Conservation (phyloP, 1,140 invertebrate species). For the Bombyx mori region DNA sequence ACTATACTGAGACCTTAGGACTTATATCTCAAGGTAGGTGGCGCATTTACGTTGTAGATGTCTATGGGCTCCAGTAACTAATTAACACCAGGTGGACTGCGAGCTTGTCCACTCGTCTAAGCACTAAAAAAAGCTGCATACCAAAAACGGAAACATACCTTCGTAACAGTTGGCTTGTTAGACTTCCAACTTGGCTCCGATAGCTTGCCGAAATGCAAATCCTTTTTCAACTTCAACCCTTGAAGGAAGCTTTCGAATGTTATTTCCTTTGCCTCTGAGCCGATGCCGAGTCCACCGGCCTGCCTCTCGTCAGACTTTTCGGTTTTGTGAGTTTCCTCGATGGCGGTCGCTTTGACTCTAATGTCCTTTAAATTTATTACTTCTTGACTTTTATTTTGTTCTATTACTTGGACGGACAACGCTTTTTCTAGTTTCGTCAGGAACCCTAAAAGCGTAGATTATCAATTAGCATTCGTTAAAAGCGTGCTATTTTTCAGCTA, state of each 20-base stretch:
- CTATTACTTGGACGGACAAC: constrained; percentile 8
- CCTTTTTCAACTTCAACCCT: constrained; percentile 55
- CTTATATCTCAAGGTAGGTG: too few species aligned
- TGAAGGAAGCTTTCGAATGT: constrained; percentile 50
- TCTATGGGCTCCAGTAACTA: too few species aligned
- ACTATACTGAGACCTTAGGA: too few species aligned
- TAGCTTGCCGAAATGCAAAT: constrained; percentile 57
- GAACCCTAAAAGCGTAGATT: constrained; percentile 30
- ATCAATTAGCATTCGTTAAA: too few species aligned
- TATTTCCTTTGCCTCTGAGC: constrained; percentile 47
- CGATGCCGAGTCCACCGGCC: constrained; percentile 24
- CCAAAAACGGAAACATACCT: constrained; percentile 27
- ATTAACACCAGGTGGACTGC: too few species aligned
- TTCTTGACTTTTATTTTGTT: constrained; percentile 12
- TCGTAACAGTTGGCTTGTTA: constrained; percentile 50
- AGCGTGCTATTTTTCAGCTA: too few species aligned
- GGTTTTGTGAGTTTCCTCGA: constrained; percentile 20
- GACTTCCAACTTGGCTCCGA: constrained; percentile 55
- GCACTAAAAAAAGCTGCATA: too few species aligned
- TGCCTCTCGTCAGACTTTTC: constrained; percentile 27
- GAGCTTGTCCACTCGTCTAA: too few species aligned
- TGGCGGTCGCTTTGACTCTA: background rate
- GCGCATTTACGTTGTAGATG: too few species aligned
- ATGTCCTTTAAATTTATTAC: constrained; percentile 9
- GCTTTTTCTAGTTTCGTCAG: constrained; percentile 37